Evolutionary conservation across 2,797 vertebrate genomes (phyloP).

Genomic region (Hypotaenidia philippensis): DNA sequence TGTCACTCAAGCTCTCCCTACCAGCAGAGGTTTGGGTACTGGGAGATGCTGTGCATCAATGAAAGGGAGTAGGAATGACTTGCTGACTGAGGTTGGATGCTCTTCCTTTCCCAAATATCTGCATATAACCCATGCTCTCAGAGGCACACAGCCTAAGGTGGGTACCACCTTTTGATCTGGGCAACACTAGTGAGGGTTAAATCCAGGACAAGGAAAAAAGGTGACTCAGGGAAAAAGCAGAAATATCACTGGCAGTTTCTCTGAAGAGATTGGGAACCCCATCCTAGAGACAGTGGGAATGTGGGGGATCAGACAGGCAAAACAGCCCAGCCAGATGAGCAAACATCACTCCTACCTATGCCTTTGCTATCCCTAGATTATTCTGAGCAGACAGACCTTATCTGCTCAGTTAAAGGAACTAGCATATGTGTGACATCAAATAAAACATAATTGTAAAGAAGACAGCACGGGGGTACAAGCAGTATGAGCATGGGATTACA

Average conservation of each 20-base stretch:
- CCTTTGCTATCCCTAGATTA: background rate
- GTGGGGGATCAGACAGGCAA: background rate
- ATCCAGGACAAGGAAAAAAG: background rate
- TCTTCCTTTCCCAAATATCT: background rate
- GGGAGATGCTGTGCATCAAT: background rate
- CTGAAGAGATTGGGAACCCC: background rate
- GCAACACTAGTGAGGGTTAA: background rate
- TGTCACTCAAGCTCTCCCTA: background rate
- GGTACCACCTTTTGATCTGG: background rate
- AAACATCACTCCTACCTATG: background rate
- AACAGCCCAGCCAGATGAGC: background rate
- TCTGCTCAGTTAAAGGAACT: background rate
- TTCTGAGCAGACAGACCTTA: background rate
- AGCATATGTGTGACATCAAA: background rate
- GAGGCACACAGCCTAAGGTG: background rate
- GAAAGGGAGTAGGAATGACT: background rate
- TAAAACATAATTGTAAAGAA: background rate
- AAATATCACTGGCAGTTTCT: background rate
- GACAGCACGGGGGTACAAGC: background rate
- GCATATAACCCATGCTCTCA: background rate
- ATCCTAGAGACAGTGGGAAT: fast-evolving
- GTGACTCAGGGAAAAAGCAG: background rate
- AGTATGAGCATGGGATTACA: background rate
- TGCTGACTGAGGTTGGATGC: background rate
- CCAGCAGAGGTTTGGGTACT: background rate